Percentiles rank a stretch among this genome's conserved stretches.
phyloP scores from a whole-genome alignment of 2,888 invertebrate genomes.

The Drosophila ezoana region DNA sequence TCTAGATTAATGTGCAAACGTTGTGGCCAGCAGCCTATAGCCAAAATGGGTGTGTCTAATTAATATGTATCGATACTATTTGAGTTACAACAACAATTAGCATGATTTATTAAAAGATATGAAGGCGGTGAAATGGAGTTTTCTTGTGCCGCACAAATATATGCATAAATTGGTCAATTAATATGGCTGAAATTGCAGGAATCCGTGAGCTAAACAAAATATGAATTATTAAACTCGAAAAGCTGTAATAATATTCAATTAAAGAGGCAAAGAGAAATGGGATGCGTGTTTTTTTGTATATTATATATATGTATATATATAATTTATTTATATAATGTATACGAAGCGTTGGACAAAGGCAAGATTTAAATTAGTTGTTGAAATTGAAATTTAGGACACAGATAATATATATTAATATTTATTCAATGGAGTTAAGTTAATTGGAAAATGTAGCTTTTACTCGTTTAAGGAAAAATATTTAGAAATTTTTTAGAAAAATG shows the following conservation, averaged over 20 bases:
- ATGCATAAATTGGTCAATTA: slow-evolving; percentile 69
- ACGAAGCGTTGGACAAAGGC: too few relatives aligned
- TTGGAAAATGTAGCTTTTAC: too few relatives aligned
- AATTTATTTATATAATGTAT: not conserved
- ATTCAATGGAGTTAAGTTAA: not conserved
- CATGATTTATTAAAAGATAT: slow-evolving; percentile 69
- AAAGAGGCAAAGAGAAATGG: not conserved
- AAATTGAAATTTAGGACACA: too few relatives aligned
- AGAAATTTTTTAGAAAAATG: not conserved
- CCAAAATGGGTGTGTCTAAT: slow-evolving; percentile 68
- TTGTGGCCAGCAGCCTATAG: slow-evolving; percentile 35
- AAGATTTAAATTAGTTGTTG: too few relatives aligned
- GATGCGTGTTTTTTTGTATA: not conserved
- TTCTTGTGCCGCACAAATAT: slow-evolving; percentile 45
- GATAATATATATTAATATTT: not conserved
- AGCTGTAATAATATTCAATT: not conserved
- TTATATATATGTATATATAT: not conserved
- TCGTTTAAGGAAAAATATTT: not conserved
- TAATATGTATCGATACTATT: slow-evolving; percentile 78
- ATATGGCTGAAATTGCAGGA: slow-evolving; percentile 56
- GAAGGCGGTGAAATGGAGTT: slow-evolving; percentile 62
- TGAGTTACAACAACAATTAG: slow-evolving; percentile 78
- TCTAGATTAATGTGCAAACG: slow-evolving; percentile 64
- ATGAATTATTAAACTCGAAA: slow-evolving; percentile 25
- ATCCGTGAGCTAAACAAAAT: slow-evolving; percentile 5